Percentiles rank a stretch among this genome's conserved stretches.
Conservation (phyloP, 2,888 invertebrate species). For the Caenorhabditis uteleia region DNA sequence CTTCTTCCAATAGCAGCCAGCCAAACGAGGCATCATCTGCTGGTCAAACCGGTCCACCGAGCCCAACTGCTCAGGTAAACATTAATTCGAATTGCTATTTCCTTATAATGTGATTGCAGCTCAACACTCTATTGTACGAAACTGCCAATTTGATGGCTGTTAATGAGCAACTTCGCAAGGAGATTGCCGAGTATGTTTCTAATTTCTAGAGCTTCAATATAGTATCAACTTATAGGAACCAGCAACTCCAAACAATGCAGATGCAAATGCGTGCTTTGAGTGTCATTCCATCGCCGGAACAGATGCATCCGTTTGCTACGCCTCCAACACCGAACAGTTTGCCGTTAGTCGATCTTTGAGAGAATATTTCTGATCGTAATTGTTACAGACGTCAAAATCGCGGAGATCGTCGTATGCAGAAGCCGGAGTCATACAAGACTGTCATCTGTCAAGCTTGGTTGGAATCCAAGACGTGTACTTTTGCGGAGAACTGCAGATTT, state of each 20-base stretch:
- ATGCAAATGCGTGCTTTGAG: background rate
- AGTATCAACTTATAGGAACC: conserved; percentile 17
- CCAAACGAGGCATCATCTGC: conserved; percentile 21
- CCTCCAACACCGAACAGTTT: background rate
- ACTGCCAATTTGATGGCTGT: conserved; percentile 48
- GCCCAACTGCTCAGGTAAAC: conserved; percentile 41
- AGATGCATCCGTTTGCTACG: background rate
- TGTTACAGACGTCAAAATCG: conserved; percentile 8
- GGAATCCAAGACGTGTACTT: conserved; percentile 59
- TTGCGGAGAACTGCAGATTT: conserved; percentile 65
- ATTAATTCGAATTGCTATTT: background rate
- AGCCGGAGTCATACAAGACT: conserved; percentile 67
- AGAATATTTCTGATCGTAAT: too few species aligned
- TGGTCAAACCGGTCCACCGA: conserved; percentile 43
- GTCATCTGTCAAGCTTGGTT: conserved; percentile 68
- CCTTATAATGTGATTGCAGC: conserved; percentile 13
- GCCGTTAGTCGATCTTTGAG: background rate
- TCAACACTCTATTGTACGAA: conserved; percentile 38
- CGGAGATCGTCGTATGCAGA: conserved; percentile 39
- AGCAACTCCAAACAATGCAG: conserved; percentile 17
- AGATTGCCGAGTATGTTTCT: conserved; percentile 41
- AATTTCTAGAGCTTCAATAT: too few species aligned
- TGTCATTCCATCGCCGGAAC: background rate
- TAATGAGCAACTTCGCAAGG: conserved; percentile 49
- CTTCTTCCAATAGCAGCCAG: conserved; percentile 23